Conservation (phyloP, 2,113 vertebrate species). For the Prionailurus viverrinus region DNA sequence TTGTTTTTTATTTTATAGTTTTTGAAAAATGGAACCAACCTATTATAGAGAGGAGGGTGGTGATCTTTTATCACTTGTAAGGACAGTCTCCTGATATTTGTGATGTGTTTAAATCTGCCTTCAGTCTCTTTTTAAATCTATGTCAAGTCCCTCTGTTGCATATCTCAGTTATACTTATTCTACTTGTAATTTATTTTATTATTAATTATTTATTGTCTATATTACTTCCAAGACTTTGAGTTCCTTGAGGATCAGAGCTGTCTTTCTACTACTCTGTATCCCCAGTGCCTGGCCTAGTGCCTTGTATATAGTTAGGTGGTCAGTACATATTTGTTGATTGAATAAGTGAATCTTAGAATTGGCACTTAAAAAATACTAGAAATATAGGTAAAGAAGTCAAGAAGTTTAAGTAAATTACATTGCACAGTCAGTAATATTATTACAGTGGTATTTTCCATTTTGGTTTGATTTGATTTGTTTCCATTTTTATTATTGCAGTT, state of each 20-base stretch:
- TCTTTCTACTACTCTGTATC: background rate
- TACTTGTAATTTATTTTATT: constrained; percentile 15
- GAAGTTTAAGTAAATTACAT: constrained; percentile 42
- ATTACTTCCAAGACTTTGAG: background rate
- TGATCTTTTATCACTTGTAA: background rate
- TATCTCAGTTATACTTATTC: constrained; percentile 10
- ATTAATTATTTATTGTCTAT: background rate
- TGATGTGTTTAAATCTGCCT: constrained; percentile 19
- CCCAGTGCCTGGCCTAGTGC: background rate
- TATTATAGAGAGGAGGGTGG: background rate
- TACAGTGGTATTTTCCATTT: constrained; percentile 17
- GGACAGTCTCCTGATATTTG: constrained; percentile 30
- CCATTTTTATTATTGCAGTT: no score
- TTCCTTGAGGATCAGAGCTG: background rate
- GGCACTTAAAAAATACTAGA: background rate
- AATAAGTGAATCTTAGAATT: constrained; percentile 51
- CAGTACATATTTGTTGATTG: constrained; percentile 23
- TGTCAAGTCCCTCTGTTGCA: background rate
- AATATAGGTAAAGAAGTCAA: constrained; percentile 15
- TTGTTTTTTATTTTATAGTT: constrained; percentile 40
- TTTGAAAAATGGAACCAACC: background rate
- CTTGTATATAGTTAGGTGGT: background rate
- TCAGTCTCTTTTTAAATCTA: constrained; percentile 44
- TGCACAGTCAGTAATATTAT: background rate
- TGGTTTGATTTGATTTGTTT: background rate